phyloP scores from a whole-genome alignment of 1,140 invertebrate genomes.

The Nasonia giraulti region DNA sequence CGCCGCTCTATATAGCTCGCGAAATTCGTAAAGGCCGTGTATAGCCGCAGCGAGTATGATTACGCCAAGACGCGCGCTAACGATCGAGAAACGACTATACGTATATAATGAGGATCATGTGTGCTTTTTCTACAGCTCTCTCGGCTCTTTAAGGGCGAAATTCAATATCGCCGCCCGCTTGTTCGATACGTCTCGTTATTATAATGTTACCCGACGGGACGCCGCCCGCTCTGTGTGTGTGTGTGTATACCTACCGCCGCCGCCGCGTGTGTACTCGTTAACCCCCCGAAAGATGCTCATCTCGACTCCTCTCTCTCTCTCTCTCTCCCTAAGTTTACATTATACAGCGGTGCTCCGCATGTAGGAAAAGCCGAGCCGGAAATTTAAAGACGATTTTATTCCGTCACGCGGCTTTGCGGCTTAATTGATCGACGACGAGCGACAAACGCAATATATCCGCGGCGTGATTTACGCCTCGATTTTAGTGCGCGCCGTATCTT shows the following conservation, averaged over 20 bases:
- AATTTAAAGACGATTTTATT: constrained; percentile 46
- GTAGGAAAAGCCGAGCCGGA: not conserved
- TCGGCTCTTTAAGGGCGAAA: constrained; percentile 67
- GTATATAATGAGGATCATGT: constrained; percentile 66
- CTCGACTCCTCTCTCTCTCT: not conserved
- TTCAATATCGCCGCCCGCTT: constrained; percentile 61
- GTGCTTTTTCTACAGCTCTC: constrained; percentile 49
- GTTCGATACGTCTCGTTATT: constrained; percentile 66
- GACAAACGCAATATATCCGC: no score
- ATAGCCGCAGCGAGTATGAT: not conserved
- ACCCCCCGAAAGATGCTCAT: constrained; percentile 50
- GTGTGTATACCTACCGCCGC: not conserved
- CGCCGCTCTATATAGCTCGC: not conserved
- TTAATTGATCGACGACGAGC: constrained; percentile 28
- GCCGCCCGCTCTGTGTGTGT: not conserved
- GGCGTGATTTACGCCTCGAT: no score
- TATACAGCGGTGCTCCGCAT: not conserved
- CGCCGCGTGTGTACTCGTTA: constrained; percentile 62
- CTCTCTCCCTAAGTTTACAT: constrained; percentile 17
- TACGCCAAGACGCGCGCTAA: constrained; percentile 36
- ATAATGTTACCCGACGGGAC: constrained; percentile 59
- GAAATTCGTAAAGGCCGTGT: not conserved
- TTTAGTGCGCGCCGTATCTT: no score
- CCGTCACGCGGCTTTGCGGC: constrained; percentile 23
- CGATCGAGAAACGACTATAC: constrained; percentile 50